phyloP scores from a whole-genome alignment of 2,113 vertebrate species.

The Percopsis transmontana region DNA sequence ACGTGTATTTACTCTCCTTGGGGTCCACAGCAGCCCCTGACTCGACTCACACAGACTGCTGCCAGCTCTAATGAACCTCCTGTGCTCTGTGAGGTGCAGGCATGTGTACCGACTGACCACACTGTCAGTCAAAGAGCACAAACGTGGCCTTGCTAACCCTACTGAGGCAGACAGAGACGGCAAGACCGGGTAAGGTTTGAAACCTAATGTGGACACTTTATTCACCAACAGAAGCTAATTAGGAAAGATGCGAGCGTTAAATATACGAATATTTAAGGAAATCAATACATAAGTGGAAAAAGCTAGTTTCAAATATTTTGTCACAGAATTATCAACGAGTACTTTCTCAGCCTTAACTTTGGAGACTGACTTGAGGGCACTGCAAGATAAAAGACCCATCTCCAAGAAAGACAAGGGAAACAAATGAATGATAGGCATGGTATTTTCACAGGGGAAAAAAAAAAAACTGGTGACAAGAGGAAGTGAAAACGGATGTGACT shows the following conservation, averaged over 20 bases:
- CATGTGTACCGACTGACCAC: slow-evolving; percentile 37
- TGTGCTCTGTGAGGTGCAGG: slow-evolving; percentile 42
- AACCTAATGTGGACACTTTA: no score
- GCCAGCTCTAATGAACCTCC: slow-evolving; percentile 61
- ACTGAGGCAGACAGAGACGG: background rate
- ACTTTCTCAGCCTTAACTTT: no score
- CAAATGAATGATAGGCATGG: background rate
- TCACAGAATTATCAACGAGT: no score
- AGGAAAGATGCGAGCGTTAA: no score
- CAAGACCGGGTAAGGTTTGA: no score
- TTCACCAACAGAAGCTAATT: no score
- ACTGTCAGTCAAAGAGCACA: slow-evolving; percentile 30
- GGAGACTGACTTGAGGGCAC: background rate
- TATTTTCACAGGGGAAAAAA: slow-evolving; percentile 29
- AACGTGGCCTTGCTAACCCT: slow-evolving; percentile 20
- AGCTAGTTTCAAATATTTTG: no score
- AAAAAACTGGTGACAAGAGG: slow-evolving; percentile 45
- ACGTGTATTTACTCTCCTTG: slow-evolving; percentile 46
- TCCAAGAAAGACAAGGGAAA: background rate
- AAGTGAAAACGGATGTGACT: slow-evolving; percentile 23
- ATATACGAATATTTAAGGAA: no score
- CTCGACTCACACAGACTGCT: slow-evolving; percentile 61
- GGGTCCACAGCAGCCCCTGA: slow-evolving; percentile 52
- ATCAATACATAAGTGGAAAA: no score
- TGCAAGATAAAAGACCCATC: slow-evolving; percentile 24